Evolutionary conservation across 2,797 vertebrate genomes (phyloP), one percentile per base, ranked within the genome.

Genomic region (Myotis pilosus): DNA sequence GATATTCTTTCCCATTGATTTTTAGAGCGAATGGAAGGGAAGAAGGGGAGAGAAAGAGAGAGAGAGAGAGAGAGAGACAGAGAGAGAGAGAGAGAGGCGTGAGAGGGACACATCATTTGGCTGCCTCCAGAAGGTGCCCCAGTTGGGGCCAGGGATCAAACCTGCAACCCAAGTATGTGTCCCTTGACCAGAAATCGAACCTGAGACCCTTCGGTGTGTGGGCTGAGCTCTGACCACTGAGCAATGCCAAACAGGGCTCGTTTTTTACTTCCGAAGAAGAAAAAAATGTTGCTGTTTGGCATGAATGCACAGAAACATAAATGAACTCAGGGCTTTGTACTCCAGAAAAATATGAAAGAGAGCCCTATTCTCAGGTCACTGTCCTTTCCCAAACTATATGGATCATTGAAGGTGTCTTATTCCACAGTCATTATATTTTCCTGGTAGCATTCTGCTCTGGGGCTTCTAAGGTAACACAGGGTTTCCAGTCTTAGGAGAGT

Each of bases 211-310:
- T 60, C 57, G 12, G 12, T 62, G 28, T 30, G 12, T 30, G 60
- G 12, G 15, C 15, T 66, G 62, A 66, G 30, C 62, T 66, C 62
- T n/a, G 17, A n/a, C 19, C 15, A 33, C 16, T n/a, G 30, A 66
- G 62, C 16, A n/a, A 33, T 7, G 28, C 62, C n/a, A 66, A 6
- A 16, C 62, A 66, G n/a, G 62, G 30, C n/a, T 66, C 16, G 2
- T 33, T 91, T 15, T 95, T 51, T 60, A 30, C 28, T 94, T 82
- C 76, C 92, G 55, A 71, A 86, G 25, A 86, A 75, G 30, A 69
- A 94, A 92, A 38, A 81, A 76, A 88, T 81, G 47, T 23, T 75
- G 8, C 22, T 60, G 20, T 82, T 82, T 64, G 25, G 12, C 87
- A 90, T 71, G 20, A 23, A 62, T 62, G 60, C 28, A 3, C 28